Conservation (phyloP, 2,113 vertebrate genomes). For the Cebus imitator region DNA sequence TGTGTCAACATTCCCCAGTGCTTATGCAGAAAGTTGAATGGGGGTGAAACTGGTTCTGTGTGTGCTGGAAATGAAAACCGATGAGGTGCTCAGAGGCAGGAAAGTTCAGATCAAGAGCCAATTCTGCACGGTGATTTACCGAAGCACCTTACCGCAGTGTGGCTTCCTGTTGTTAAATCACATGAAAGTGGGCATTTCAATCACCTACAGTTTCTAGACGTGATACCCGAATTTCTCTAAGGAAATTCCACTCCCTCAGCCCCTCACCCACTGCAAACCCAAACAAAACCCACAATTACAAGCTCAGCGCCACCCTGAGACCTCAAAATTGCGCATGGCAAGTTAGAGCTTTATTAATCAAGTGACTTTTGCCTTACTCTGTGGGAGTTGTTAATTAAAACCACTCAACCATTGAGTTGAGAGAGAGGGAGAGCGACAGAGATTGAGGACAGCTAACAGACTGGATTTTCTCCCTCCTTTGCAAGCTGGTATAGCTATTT, state of each 20-base stretch:
- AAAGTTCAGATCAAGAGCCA: not conserved
- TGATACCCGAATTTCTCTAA: not conserved
- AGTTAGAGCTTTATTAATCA: slow-evolving; percentile 13
- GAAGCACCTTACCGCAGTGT: not conserved
- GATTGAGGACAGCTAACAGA: not conserved
- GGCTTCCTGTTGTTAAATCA: not conserved
- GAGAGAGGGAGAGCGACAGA: not conserved
- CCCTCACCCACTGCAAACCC: not conserved
- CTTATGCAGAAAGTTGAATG: not conserved
- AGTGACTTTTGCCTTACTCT: slow-evolving; percentile 45
- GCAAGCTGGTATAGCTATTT: not conserved
- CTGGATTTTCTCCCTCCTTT: not conserved
- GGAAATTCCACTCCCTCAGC: not conserved
- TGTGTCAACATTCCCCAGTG: slow-evolving; percentile 58
- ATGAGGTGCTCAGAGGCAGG: not conserved
- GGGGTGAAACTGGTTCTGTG: not conserved
- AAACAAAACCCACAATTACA: slow-evolving; percentile 38
- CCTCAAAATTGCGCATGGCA: not conserved
- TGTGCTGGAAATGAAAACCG: slow-evolving; percentile 33
- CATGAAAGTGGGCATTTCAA: not conserved
- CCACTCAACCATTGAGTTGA: not conserved
- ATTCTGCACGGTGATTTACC: not conserved
- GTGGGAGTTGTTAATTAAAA: slow-evolving; percentile 65
- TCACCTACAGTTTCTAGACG: not conserved
- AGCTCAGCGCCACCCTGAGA: not conserved